Evolutionary conservation across 2,797 vertebrate species (phyloP), one percentile per base, ranked within the genome.

Genomic region (Gobionotothen gibberifrons): DNA sequence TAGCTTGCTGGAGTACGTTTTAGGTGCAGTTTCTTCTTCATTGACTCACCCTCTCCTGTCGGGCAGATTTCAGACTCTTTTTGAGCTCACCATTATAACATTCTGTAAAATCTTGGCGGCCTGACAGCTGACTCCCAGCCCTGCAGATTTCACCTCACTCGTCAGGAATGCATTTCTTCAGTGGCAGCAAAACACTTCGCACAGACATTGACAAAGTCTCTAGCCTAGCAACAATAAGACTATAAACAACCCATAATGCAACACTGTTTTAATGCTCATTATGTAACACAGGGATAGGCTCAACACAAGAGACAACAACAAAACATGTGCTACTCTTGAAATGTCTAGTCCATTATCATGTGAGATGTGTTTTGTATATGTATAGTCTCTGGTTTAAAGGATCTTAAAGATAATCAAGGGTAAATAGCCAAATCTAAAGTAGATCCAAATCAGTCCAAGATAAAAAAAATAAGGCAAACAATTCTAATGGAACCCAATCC

Each of bases 1-100:
- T 5, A 21, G 42, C 40, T 39, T 53, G 48, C 39, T 74, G 26
- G 22, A 69, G 52, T 48, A 22, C 4, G 4, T 65, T 58, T 65
- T 22, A 44, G 62, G 22, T 15, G 22, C 46, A 44, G 57, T 51
- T 69, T 22, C 51, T 52, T 57, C 73, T 51, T 69, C 44, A 36
- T 43, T 49, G 12, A 39, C 56, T 69, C 43, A 36, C 57, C 1
- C 59, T 63, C 53, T 52, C 17, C 46, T 44, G 51, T 51, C 0
- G 3, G 56, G 21, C 43, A 17, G 36, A 55, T 61, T n/a, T 68
- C 65, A 62, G 51, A 62, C 58, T 22, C 36, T 36, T 12, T 69
- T 26, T 22, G 51, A 62, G 51, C 43, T 12, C 4, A 1, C 7
- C 21, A 40, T 68, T 17, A 44, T 51, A 16, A 63, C 62, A 69